Base-by-base conservation (phyloP, 2,888 invertebrate species). In the Stenchaetothrips biformis region DNA sequence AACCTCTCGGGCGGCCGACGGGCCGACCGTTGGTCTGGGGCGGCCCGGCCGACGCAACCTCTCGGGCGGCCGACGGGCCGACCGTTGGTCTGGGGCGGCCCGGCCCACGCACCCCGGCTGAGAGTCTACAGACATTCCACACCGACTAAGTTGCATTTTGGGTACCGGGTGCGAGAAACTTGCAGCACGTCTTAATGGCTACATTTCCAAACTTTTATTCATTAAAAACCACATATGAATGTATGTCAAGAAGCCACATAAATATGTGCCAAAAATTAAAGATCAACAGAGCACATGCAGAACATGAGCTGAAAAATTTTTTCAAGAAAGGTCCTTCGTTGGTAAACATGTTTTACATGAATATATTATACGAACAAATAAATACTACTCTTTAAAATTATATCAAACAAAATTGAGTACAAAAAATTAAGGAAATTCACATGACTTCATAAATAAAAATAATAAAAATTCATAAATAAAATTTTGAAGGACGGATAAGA, bases 401-500 rank as follows among this genome's bases (percentile, higher is more conserved):
- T 59, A 59, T 59, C 59, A 74, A 74, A 74, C 67, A 21, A 53
- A 25, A 74, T 74, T 74, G 25, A 74, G 21, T 74, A 74, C 21
- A 74, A 74, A 25, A 74, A 18, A 74, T 7, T 11, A 11, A 21
- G 25, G 25, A 67, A 25, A 74, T 2, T 21, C 67, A 74, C 11
- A 67, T 37, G 37, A 37, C 37, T 37, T 37, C 37, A 37, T 37
- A 74, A 25, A 74, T 53, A 74, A 74, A 21, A 21, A 74, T 25
- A 21, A 11, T 11, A 74, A 74, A 67, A 25, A 74, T 2, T 21
- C 67, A 74, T 25, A 67, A 25, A 67, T 67, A 67, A 67, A 74
- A 21, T 74, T 74, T 74, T 74, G 67, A 21, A 74, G 67, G 67
- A 74, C 67, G 67, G 67, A 74, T 74, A 11, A 74, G 67, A 74